Evolutionary conservation across 53 echinoderm and acorn worm genomes (phyloP).

Genomic region (Patiria pectinifera): DNA sequence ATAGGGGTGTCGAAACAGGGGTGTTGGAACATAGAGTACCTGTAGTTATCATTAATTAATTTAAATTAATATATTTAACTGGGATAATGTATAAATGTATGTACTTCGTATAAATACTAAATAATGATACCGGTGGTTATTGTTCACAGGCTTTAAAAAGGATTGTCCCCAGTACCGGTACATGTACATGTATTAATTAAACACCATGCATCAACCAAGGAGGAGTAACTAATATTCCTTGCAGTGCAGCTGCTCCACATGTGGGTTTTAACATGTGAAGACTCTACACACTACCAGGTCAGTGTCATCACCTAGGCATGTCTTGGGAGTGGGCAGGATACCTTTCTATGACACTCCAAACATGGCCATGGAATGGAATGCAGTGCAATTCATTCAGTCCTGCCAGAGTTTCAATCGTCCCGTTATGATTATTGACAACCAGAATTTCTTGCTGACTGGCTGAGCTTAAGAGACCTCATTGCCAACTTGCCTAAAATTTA

Average conservation of each 20-base stretch:
- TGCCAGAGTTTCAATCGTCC: not conserved
- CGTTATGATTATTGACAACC: not conserved
- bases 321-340: not conserved
- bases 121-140: no score
- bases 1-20: no score
- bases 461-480: not conserved
- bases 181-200: no score
- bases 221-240: not conserved
- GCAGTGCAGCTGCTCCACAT: not conserved
- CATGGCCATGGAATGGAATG: slow-evolving; percentile 65
- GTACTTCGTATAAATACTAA: no score
- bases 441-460: not conserved
- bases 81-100: no score
- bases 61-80: no score
- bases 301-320: not conserved
- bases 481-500: no score
- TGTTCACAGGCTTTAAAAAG: no score
- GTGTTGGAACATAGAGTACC: no score
- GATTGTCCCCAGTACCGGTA: no score
- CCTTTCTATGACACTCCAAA: slow-evolving; percentile 31
- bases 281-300: not conserved
- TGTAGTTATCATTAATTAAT: no score
- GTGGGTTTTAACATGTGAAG: not conserved
- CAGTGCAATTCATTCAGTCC: slow-evolving; percentile 18
- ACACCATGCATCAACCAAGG: not conserved